Evolutionary conservation across 2,888 invertebrate genomes (phyloP).

Genomic region (Lepidocyrtinus sp.): DNA sequence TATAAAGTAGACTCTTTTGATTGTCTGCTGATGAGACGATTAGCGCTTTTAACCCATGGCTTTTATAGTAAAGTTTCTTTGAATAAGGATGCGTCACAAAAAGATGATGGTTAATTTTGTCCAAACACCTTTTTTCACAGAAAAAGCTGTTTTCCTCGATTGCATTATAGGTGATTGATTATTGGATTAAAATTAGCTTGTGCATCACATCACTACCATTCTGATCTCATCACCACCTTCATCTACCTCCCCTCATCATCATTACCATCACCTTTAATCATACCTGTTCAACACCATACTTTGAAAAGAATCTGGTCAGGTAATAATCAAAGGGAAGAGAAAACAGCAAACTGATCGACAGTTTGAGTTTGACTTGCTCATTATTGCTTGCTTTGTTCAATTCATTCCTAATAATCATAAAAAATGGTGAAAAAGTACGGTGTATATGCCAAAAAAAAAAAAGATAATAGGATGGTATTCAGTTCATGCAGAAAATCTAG

Average conservation of each 20-base stretch:
- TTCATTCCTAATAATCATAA: slow-evolving; percentile 19
- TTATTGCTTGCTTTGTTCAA: slow-evolving; percentile 20
- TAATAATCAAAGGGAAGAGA: slow-evolving; percentile 13
- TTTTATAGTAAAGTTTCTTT: background rate
- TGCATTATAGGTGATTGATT: slow-evolving; percentile 15
- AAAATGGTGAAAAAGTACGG: background rate
- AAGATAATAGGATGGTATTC: background rate
- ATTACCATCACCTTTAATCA: slow-evolving; percentile 21
- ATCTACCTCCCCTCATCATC: slow-evolving; percentile 11
- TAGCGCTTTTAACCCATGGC: background rate
- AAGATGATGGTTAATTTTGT: background rate
- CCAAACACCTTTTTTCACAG: background rate
- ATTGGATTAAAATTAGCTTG: slow-evolving; percentile 37
- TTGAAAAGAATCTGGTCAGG: slow-evolving; percentile 12
- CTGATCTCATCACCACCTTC: slow-evolving; percentile 28
- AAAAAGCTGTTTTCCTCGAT: background rate
- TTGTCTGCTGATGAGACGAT: background rate
- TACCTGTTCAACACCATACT: background rate
- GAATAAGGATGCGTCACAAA: background rate
- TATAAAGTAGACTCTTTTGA: background rate
- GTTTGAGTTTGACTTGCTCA: slow-evolving; percentile 21
- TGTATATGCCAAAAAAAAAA: slow-evolving; percentile 12
- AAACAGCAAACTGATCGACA: slow-evolving; percentile 4
- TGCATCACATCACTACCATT: slow-evolving; percentile 16
- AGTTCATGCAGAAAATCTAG: slow-evolving; percentile 16